Conservation (phyloP, 1,140 invertebrate species). For the Limonius californicus region DNA sequence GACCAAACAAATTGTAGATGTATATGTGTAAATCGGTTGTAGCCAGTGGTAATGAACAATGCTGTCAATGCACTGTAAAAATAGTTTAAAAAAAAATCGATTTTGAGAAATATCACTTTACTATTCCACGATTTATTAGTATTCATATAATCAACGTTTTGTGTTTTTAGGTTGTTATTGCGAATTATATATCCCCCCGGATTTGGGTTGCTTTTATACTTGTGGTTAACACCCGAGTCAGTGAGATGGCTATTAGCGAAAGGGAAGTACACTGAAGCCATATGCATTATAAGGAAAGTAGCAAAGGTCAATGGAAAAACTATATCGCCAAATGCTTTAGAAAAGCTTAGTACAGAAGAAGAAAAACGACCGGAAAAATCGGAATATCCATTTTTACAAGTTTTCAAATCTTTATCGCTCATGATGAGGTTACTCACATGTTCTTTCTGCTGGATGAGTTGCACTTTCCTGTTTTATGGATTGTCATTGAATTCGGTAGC, state of each 20-base stretch:
- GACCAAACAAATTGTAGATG: no score
- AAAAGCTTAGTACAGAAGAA: slow-evolving; percentile 32
- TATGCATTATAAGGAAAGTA: slow-evolving; percentile 56
- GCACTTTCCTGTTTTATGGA: slow-evolving; percentile 61
- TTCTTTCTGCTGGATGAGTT: slow-evolving; percentile 51
- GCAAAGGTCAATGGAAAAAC: slow-evolving; percentile 64
- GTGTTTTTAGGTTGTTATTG: slow-evolving; percentile 48
- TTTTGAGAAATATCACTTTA: no score
- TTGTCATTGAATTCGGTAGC: slow-evolving; percentile 60
- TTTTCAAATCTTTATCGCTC: slow-evolving; percentile 45
- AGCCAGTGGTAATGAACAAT: background rate
- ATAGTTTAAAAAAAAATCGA: no score
- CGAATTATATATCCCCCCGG: slow-evolving; percentile 64
- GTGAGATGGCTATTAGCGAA: slow-evolving; percentile 73
- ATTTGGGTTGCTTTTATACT: slow-evolving; percentile 58
- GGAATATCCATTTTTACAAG: slow-evolving; percentile 15
- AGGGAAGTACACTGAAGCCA: slow-evolving; percentile 60
- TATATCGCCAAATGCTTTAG: slow-evolving; percentile 52
- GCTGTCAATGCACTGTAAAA: background rate
- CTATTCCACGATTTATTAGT: no score
- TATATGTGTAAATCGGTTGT: no score
- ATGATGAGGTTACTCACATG: slow-evolving; percentile 50
- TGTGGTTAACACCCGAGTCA: slow-evolving; percentile 60
- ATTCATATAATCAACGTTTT: no score
- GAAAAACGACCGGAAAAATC: slow-evolving; percentile 10